Conservation (phyloP, 2,113 vertebrate genomes). For the Hippocampus barbouri region DNA sequence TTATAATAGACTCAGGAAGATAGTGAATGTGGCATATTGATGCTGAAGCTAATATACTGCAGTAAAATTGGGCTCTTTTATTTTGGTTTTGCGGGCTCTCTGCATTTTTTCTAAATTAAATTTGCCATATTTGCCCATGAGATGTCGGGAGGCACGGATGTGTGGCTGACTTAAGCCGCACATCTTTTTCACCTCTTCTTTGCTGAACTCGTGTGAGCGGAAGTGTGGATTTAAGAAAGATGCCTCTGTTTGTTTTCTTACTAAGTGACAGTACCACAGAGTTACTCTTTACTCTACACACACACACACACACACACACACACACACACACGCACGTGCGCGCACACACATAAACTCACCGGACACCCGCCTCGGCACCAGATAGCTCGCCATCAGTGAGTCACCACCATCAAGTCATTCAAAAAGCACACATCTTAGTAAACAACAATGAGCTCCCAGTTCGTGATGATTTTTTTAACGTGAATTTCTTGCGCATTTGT, state of each 20-base stretch:
- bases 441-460: constrained; percentile 56
- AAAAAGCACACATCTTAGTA: constrained; percentile 56
- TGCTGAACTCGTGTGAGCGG: constrained; percentile 57
- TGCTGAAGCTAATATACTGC: constrained; percentile 21
- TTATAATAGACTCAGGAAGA: constrained; percentile 11
- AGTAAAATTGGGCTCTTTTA: constrained; percentile 30
- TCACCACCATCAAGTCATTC: constrained; percentile 58
- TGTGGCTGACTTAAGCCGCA: constrained; percentile 35
- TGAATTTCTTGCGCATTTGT: constrained; percentile 23
- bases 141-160: no score
- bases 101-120: constrained; percentile 46
- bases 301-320: constrained; percentile 21
- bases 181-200: constrained; percentile 46
- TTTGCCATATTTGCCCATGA: constrained; percentile 43
- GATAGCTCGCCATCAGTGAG: constrained; percentile 62
- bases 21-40: constrained; percentile 30
- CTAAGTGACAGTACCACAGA: constrained; percentile 54
- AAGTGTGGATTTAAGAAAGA: constrained; percentile 59
- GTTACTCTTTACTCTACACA: constrained; percentile 26
- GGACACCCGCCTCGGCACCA: constrained; percentile 64
- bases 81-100: constrained; percentile 21
- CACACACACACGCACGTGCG: constrained; percentile 9
- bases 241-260: constrained; percentile 64
- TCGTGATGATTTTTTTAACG: background rate
- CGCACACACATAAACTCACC: constrained; percentile 30